phyloP scores from a whole-genome alignment of 2,797 vertebrate genomes.

The Crenichthys baileyi region DNA sequence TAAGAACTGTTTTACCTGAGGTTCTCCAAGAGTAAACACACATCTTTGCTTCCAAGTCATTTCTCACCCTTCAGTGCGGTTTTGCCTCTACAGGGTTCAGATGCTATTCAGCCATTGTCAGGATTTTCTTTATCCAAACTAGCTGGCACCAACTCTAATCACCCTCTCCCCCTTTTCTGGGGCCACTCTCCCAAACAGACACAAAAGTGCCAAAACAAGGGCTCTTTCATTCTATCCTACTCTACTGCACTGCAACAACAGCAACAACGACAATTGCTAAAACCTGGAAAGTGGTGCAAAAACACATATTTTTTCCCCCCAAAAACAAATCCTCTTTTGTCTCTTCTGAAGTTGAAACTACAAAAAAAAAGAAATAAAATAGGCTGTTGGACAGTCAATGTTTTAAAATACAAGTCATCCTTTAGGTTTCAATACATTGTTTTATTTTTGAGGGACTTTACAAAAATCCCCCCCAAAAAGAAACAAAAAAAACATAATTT shows the following conservation, averaged over 20 bases:
- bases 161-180: slow-evolving; percentile 34
- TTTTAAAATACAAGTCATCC: not conserved
- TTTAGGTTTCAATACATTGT: not conserved
- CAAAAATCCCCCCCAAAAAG: not conserved
- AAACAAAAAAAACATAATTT: not conserved
- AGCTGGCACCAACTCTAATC: slow-evolving; percentile 45
- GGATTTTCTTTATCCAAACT: slow-evolving; percentile 56
- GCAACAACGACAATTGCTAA: not conserved
- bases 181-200: slow-evolving; percentile 33
- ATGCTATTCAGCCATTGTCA: slow-evolving; percentile 50
- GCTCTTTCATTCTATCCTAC: not conserved
- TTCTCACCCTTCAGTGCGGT: slow-evolving; percentile 15
- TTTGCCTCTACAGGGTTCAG: slow-evolving; percentile 29
- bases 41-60: slow-evolving; percentile 20
- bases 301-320: not conserved
- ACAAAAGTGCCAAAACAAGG: slow-evolving; percentile 44
- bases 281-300: not conserved
- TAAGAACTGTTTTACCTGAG: slow-evolving; percentile 42
- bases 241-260: slow-evolving; percentile 1
- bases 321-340: not conserved
- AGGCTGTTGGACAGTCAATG: not conserved
- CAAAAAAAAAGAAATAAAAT: too few species aligned
- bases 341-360: not conserved
- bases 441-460: not conserved
- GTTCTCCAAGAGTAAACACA: slow-evolving; percentile 12